Evolutionary conservation across 2,113 vertebrate species (phyloP).

Genomic region (Lota lota): DNA sequence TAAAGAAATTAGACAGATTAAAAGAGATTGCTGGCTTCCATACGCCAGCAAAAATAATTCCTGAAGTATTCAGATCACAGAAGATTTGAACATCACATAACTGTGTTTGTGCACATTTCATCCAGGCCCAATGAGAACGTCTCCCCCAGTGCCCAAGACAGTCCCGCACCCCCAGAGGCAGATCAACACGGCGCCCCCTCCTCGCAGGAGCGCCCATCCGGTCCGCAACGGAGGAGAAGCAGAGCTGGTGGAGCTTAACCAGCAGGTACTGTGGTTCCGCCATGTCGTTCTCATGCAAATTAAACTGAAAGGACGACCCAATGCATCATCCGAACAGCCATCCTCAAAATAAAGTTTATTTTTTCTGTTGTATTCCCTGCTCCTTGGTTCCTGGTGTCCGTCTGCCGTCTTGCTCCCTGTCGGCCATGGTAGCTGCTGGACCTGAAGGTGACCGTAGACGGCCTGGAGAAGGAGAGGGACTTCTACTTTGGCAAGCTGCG

Average conservation of each 20-base stretch:
- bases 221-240: slow-evolving; percentile 81
- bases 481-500: slow-evolving; percentile 96
- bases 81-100: neutral
- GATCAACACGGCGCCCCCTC: slow-evolving; percentile 66
- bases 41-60: no score
- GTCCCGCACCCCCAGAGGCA: slow-evolving; percentile 75
- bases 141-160: slow-evolving; percentile 86
- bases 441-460: slow-evolving; percentile 86
- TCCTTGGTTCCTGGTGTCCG: neutral
- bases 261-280: slow-evolving; percentile 76
- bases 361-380: no score
- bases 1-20: no score
- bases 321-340: no score
- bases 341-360: no score
- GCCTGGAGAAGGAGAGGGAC: slow-evolving; percentile 91
- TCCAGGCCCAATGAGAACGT: slow-evolving; percentile 87
- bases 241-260: slow-evolving; percentile 87
- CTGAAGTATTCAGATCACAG: no score
- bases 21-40: no score
- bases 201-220: slow-evolving; percentile 72
- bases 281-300: no score
- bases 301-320: no score
- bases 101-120: slow-evolving; percentile 12
- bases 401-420: neutral
- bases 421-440: slow-evolving; percentile 79